Base-by-base conservation (phyloP, 2,888 invertebrate species). In the Entomobrya multifasciata region DNA sequence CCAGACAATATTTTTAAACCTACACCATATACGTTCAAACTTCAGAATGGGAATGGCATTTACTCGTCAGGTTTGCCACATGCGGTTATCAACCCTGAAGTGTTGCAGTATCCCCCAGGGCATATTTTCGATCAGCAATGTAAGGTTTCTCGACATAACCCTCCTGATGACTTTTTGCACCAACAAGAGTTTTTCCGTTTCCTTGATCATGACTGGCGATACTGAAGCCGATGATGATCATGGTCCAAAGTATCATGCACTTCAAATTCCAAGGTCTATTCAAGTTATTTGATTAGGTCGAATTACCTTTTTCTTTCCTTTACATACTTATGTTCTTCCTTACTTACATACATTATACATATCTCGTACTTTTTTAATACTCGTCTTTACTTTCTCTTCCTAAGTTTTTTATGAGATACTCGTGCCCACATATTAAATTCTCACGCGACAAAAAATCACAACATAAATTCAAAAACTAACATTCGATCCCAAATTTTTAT, bases 101-200 rank as follows among this genome's bases (percentile, higher is more conserved):
- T 84, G 47, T 49, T 87, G n/a, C 87, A 87, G 49, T 87, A 81
- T 67, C 88, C 87, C 47, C 87, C 88, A n/a, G 88, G 88, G n/a
- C 88, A 89, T 55, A 30, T 86, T 27, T 67, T 77, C 20, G 86
- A 86, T 41, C 81, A 88, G 41, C 62, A 81, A 81, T 79, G 89
- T 89, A 87, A 86, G 83, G 74, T 47, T 67, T 27, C 47, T 60
- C 74, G 55, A 36, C 74, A 55, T 30, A 47, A 60, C 25, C 57
- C 55, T 74, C 67, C 30, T 41, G 82, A 83, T 60, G 60, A 74
- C 41, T 41, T 76, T 36, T 62, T 74, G 44, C 65, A 79, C 55
- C 76, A 55, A 62, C 76, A 76, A 76, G 22, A 83, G 15, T 76
- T 27, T 76, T 83, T 83, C 83, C 74, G 83, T 52, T 83, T 83